Evolutionary conservation across 2,888 invertebrate genomes (phyloP).

Genomic region (Drosophila melanosoma): DNA sequence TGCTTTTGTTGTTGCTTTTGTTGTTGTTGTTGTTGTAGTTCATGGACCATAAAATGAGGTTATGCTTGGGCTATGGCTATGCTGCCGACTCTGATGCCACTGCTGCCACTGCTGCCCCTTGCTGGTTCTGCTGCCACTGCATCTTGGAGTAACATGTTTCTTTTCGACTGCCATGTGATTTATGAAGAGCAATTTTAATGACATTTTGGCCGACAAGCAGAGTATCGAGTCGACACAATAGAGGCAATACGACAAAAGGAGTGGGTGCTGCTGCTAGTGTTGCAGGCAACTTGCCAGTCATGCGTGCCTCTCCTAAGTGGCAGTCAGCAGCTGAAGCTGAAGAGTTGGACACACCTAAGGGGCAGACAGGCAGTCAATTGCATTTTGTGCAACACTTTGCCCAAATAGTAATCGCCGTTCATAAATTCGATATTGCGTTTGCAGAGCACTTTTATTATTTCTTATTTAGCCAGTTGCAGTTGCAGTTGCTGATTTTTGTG

Average conservation of each 20-base stretch:
- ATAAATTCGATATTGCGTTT: constrained; percentile 53
- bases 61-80: constrained; percentile 66
- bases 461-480: constrained; percentile 39
- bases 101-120: constrained; percentile 43
- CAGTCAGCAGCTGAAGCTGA: constrained; percentile 23
- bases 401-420: constrained; percentile 57
- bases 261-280: constrained; percentile 45
- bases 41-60: constrained; percentile 84
- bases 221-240: constrained; percentile 75
- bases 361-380: constrained; percentile 11
- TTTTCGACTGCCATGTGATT: constrained; percentile 73
- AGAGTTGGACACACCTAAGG: constrained; percentile 56
- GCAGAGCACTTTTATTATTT: constrained; percentile 21
- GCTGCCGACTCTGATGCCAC: constrained; percentile 48
- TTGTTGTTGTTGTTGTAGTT: constrained; percentile 50
- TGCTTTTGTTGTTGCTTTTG: constrained; percentile 17
- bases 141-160: constrained; percentile 66
- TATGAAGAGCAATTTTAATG: constrained; percentile 84
- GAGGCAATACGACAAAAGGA: constrained; percentile 5
- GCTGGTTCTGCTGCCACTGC: constrained; percentile 6
- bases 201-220: constrained; percentile 75
- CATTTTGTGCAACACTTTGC: constrained; percentile 58
- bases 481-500: constrained; percentile 45
- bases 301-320: constrained; percentile 58
- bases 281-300: constrained; percentile 56